A percentile compares a stretch with the other conserved stretches of the same genome.
Evolutionary conservation across 2,797 vertebrate species (phyloP).

Genomic region (Diceros bicornis): DNA sequence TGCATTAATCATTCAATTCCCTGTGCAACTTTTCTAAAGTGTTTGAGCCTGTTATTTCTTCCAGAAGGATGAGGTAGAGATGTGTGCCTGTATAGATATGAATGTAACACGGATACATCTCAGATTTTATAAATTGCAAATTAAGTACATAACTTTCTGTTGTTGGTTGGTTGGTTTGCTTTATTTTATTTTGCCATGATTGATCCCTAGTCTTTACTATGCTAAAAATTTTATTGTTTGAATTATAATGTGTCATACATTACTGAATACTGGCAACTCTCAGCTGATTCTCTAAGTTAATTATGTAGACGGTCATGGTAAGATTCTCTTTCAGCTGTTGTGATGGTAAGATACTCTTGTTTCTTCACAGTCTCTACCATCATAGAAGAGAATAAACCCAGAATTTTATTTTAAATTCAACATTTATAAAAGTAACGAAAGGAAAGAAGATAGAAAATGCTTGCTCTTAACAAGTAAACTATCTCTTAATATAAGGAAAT

Average conservation of each 20-base stretch:
- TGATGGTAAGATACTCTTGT: background rate
- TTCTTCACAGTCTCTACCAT: background rate
- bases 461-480: background rate
- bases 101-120: background rate
- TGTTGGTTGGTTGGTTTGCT: background rate
- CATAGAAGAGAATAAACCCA: background rate
- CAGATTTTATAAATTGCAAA: slow-evolving; percentile 17
- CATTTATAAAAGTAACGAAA: background rate
- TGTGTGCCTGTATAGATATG: background rate
- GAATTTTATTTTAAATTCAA: background rate
- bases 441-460: background rate
- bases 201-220: background rate
- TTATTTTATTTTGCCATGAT: slow-evolving; percentile 25
- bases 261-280: background rate
- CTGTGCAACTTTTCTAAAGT: slow-evolving; percentile 42
- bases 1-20: slow-evolving; percentile 70
- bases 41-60: slow-evolving; percentile 17
- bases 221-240: background rate
- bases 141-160: background rate
- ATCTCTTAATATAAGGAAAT: background rate
- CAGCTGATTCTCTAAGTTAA: background rate
- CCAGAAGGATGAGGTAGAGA: background rate
- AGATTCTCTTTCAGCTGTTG: background rate
- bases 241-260: background rate
- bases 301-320: background rate